Conservation (phyloP, 2,797 vertebrate genomes). For the Selene dorsalis region DNA sequence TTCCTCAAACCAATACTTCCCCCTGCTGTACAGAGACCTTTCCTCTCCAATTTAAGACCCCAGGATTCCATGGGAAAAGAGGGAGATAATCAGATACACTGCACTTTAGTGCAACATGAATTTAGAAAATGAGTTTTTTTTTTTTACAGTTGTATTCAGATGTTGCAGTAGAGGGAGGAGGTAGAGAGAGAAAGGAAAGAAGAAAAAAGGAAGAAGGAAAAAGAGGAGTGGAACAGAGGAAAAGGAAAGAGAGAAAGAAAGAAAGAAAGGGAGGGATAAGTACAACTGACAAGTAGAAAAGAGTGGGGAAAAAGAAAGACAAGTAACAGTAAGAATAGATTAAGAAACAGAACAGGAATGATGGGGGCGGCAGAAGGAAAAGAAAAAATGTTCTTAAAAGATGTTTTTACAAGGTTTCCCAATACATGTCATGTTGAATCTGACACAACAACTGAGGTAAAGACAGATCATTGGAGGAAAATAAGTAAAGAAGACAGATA, state of each 20-base stretch:
- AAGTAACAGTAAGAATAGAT: neutral
- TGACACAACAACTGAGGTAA: neutral
- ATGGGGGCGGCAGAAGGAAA: neutral
- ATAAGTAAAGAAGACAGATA: neutral
- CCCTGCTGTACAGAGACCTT: constrained; percentile 11
- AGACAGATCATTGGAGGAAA: neutral
- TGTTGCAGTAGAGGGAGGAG: neutral
- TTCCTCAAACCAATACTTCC: constrained; percentile 47
- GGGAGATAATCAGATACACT: neutral
- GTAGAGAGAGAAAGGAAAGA: too few relatives aligned
- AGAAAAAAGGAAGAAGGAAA: fast-evolving
- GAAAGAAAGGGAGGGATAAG: neutral
- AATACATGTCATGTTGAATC: neutral
- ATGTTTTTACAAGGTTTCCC: too few relatives aligned
- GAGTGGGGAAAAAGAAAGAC: neutral
- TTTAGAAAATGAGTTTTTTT: neutral
- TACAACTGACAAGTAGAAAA: neutral
- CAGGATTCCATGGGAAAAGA: neutral
- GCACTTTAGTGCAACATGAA: neutral
- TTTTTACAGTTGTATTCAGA: neutral
- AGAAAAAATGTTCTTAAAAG: neutral
- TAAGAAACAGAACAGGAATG: neutral
- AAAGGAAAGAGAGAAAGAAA: neutral
- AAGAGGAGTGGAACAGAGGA: neutral
- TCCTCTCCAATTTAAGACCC: neutral